Base-by-base conservation (phyloP, 2,113 vertebrate species). In the Phycodurus eques region DNA sequence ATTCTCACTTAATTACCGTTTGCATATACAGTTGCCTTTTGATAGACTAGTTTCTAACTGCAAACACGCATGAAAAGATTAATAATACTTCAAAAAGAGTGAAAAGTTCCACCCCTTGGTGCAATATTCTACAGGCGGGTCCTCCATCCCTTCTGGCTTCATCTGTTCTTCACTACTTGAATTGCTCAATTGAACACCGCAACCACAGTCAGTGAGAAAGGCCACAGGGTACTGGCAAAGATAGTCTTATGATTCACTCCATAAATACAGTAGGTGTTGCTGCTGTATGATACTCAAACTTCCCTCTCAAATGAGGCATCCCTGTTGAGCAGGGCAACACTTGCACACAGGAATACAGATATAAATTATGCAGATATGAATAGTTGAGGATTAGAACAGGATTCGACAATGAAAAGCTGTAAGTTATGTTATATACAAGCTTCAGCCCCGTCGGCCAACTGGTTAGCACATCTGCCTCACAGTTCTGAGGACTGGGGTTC, bases 201-300 rank as follows among this genome's bases (percentile, higher is more conserved):
- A 59, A 14, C 14, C 46, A n/a, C 51, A 66, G 44, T 33, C 22
- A 47, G 5, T 68, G 35, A 51, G 69, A 75, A 74, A 44, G 56
- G 75, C 78, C 57, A 76, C 60, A 69, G 71, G 84, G 35, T 68
- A 77, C 42, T 54, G 7, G 67, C 76, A 81, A 78, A 84, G 88
- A 74, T 77, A 62, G 79, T 77, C 88, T 68, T 75, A 70, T 89
- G 84, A 89, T 83, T 81, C 72, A 31, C 42, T 80, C 72, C 61
- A 72, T 66, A 80, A 81, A 85, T 81, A 22, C 54, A 56, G n/a
- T 22, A 85, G 70, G 75, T 72, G 81, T 43, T 76, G 72, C 80
- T 80, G 6, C 65, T 8, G 13, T 42, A 47, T 73, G 72, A 79
- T 65, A 66, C 17, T 10, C 54, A 74, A 35, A 65, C 61, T 20